phyloP scores from a whole-genome alignment of 2,888 invertebrate genomes.

The Eurytoma californica region DNA sequence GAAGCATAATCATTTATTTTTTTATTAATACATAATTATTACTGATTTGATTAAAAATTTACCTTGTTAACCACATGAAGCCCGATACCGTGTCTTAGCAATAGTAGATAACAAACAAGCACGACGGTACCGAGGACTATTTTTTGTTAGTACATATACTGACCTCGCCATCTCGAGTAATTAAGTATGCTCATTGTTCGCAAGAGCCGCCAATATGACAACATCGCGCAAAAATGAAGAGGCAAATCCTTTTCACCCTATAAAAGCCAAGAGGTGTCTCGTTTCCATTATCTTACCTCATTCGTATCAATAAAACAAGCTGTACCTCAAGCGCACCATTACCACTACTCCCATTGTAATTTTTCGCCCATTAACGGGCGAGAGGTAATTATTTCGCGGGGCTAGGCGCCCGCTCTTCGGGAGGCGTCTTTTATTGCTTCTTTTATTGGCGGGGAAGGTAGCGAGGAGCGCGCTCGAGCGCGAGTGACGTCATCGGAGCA shows the following conservation, averaged over 20 bases:
- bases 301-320: not conserved
- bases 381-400: not conserved
- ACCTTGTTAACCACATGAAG: too few relatives aligned
- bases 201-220: too few relatives aligned
- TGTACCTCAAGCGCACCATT: slow-evolving; percentile 4
- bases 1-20: not conserved
- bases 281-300: too few relatives aligned
- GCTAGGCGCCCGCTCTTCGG: not conserved
- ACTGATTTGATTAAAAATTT: not conserved
- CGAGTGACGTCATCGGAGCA: slow-evolving; percentile 18
- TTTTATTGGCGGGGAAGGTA: not conserved
- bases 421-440: not conserved
- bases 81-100: too few relatives aligned
- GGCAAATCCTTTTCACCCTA: too few relatives aligned
- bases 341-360: not conserved
- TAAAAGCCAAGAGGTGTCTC: too few relatives aligned
- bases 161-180: too few relatives aligned
- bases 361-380: not conserved
- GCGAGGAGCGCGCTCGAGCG: not conserved
- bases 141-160: too few relatives aligned
- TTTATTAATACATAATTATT: not conserved
- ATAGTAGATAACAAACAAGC: not conserved
- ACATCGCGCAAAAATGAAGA: too few relatives aligned
- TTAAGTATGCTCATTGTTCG: too few relatives aligned
- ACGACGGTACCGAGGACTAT: not conserved